Evolutionary conservation across 2,888 invertebrate genomes (phyloP).

Genomic region (Agrotis ipsilon): DNA sequence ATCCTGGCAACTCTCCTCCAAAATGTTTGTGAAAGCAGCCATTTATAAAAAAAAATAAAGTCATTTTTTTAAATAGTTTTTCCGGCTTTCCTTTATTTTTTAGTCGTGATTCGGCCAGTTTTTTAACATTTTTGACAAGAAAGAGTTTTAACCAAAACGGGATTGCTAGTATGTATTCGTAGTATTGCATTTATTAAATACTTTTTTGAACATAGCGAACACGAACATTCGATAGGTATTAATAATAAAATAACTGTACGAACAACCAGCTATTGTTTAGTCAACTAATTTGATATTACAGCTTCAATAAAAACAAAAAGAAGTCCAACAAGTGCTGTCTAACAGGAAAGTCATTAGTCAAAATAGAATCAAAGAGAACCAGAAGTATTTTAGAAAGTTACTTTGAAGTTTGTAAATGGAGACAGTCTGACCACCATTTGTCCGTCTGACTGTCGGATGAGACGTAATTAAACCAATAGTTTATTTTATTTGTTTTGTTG

Average conservation of each 20-base stretch:
- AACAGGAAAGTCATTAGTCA: slow-evolving; percentile 65
- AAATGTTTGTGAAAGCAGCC: too few relatives aligned
- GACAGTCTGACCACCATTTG: slow-evolving; percentile 25
- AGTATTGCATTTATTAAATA: too few relatives aligned
- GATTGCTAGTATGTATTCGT: too few relatives aligned
- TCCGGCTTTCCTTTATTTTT: too few relatives aligned
- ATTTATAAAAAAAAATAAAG: too few relatives aligned
- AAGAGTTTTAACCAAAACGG: too few relatives aligned
- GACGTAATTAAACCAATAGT: slow-evolving; percentile 55
- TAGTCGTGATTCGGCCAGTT: too few relatives aligned
- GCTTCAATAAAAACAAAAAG: slow-evolving; percentile 7
- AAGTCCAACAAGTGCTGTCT: slow-evolving; percentile 12
- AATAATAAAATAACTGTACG: too few relatives aligned
- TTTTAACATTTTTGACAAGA: too few relatives aligned
- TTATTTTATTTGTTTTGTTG: slow-evolving; percentile 40
- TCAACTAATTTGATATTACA: not conserved
- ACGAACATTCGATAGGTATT: not conserved
- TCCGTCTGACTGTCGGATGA: slow-evolving; percentile 22
- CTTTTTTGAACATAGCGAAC: too few relatives aligned
- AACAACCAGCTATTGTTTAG: not conserved
- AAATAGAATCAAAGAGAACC: slow-evolving; percentile 65
- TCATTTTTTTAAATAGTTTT: too few relatives aligned
- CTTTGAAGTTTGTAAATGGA: slow-evolving; percentile 60
- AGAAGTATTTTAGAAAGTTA: slow-evolving; percentile 52
- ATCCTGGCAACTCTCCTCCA: too few relatives aligned